These are phyloP conservation scores for Syndactyla subalaris DNA, from an alignment of 2,797 vertebrate genomes.

Conservation along the genomic window DNA sequence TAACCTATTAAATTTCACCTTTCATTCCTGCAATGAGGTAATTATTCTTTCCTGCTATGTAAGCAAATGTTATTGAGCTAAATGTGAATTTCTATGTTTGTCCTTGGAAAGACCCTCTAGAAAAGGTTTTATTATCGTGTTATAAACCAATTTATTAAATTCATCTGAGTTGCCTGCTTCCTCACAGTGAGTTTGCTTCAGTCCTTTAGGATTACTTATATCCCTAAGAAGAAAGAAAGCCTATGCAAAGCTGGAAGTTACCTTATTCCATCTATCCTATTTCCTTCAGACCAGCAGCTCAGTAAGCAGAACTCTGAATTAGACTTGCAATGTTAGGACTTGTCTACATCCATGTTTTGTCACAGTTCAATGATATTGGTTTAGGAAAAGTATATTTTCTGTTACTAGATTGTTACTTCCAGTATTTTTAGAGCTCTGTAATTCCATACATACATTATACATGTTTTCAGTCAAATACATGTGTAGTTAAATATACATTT, in stretches of 20 bases:
- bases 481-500: background rate
- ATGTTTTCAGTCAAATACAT: background rate
- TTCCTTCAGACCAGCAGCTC: background rate
- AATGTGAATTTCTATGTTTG: constrained; percentile 7
- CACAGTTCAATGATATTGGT: background rate
- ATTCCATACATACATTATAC: background rate
- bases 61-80: background rate
- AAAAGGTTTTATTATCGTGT: background rate
- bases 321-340: background rate
- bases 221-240: background rate
- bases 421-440: background rate
- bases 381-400: background rate
- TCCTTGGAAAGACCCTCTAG: constrained; percentile 38
- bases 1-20: constrained; percentile 1
- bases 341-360: background rate
- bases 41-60: constrained; percentile 27
- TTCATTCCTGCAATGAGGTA: background rate
- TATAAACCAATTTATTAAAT: constrained; percentile 16
- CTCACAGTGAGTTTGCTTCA: background rate
- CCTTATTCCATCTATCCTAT: background rate
- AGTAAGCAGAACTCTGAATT: background rate
- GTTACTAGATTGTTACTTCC: background rate
- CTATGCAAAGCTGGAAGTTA: background rate
- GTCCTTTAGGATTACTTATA: background rate
- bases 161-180: background rate